A percentile compares a stretch with the other conserved stretches of the same genome.
Evolutionary conservation across 2,888 invertebrate genomes (phyloP).

Genomic region (Eupithecia vulgata): DNA sequence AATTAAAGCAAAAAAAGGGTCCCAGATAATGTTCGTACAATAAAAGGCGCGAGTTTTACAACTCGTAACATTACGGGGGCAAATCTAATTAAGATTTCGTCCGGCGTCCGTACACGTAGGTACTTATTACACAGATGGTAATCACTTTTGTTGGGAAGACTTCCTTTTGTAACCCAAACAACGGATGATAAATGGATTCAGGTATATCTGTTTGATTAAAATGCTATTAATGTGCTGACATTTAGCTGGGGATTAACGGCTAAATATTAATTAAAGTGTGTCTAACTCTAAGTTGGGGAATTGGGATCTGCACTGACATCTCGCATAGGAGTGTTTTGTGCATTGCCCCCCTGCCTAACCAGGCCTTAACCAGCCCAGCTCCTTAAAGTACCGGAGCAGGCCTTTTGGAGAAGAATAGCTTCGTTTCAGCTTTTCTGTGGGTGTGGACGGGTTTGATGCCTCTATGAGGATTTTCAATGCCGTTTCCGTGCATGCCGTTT

Average conservation of each 20-base stretch:
- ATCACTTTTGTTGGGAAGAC: slow-evolving; percentile 56
- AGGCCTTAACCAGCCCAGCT: no score
- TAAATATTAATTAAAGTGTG: not conserved
- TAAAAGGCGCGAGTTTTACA: slow-evolving; percentile 51
- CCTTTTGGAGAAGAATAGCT: no score
- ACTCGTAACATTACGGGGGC: slow-evolving; percentile 48
- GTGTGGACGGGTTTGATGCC: no score
- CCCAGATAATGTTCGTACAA: slow-evolving; percentile 49
- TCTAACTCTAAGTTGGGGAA: no score
- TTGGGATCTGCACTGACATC: no score
- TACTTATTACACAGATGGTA: slow-evolving; percentile 65
- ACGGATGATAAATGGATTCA: slow-evolving; percentile 59
- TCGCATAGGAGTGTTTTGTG: no score
- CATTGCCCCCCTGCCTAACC: no score
- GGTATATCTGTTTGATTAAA: slow-evolving; percentile 54
- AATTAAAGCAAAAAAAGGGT: slow-evolving; percentile 46
- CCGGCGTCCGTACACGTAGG: slow-evolving; percentile 56
- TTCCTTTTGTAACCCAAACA: slow-evolving; percentile 60
- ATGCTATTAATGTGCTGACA: slow-evolving; percentile 29
- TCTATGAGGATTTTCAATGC: no score
- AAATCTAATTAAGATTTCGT: slow-evolving; percentile 64
- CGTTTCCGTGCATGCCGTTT: no score
- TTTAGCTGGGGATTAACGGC: not conserved
- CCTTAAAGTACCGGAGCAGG: no score
- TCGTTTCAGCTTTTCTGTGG: no score